Percentiles rank a stretch among this genome's conserved stretches.
phyloP scores from a whole-genome alignment of 1,140 invertebrate genomes.

The Drosophila pruinosa region DNA sequence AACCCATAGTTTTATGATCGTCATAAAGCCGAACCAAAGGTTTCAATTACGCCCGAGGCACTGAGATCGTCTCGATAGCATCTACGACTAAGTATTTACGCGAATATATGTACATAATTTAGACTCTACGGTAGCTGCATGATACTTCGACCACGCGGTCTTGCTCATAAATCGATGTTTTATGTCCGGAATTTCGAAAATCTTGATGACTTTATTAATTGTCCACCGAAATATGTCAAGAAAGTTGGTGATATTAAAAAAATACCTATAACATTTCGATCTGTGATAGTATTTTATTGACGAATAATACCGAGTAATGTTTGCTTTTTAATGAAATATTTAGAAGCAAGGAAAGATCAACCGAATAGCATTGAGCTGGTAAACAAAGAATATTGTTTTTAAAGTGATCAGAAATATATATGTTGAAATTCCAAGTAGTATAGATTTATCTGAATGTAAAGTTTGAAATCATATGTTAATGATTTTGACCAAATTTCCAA shows the following conservation, averaged over 20 bases:
- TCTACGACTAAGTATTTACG: not conserved
- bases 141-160: not conserved
- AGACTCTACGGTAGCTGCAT: conserved; percentile 17
- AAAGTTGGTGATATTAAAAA: not conserved
- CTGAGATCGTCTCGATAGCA: conserved; percentile 9
- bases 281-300: not conserved
- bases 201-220: conserved; percentile 68
- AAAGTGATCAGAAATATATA: too few relatives aligned
- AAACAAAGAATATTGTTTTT: too few relatives aligned
- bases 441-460: too few relatives aligned
- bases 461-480: too few relatives aligned
- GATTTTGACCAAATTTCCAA: too few relatives aligned
- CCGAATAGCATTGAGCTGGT: too few relatives aligned
- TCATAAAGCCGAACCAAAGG: conserved; percentile 41
- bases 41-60: conserved; percentile 47
- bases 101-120: not conserved
- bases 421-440: too few relatives aligned
- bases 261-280: not conserved
- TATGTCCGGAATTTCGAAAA: conserved; percentile 21
- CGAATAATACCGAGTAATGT: not conserved
- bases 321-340: too few relatives aligned
- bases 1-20: conserved; percentile 46
- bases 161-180: conserved; percentile 47
- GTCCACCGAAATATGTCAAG: conserved; percentile 32
- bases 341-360: too few relatives aligned